Base-by-base conservation (phyloP, 1,140 invertebrate species). In the Macrosteles quadrilineatus region DNA sequence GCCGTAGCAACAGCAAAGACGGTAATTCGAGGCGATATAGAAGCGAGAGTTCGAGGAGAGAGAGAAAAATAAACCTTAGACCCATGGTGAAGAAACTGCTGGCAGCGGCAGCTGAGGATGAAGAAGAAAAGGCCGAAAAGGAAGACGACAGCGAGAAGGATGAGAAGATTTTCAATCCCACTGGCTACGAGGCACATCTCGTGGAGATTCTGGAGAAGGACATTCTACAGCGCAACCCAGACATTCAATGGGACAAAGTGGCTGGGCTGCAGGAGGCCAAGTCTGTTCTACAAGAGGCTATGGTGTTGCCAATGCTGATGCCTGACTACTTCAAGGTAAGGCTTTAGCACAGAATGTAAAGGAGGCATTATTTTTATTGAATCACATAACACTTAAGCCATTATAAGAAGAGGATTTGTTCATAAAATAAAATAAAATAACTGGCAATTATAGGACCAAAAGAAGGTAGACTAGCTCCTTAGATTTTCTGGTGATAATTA, bases 181-280 rank as follows among this genome's bases (percentile, higher is more conserved):
- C 85, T 17, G 91, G 92, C 4, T 92, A 89, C 77, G 92, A 96
- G 78, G 79, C 86, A 59, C 91, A 92, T 77, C 80, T 96, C 17
- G 91, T 95, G 0, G 92, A 94, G 65, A 90, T 85, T 69, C 75
- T 90, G 19, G 88, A 90, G 78, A 78, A 86, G 72, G 87, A 89
- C 73, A 88, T 91, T 69, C 77, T 91, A 9, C 83, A 86, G 73
- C 83, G 82, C 73, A 84, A 89, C 77, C 85, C 86, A 0, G 83
- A 85, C 76, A 67, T 70, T 31, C 79, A 80, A 29, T 90, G 88
- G 87, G 79, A 80, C 70, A 86, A 88, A 73, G 88, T 91, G 64
- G 87, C 88, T 1, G 88, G 88, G 71, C 78, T 90, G 25, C 78
- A 83, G n/a, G 86, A 89, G 64, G 89, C 88, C 0, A 91, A 91